Evolutionary conservation across 2,888 invertebrate genomes (phyloP).

Genomic region (Periphyllus acericola): DNA sequence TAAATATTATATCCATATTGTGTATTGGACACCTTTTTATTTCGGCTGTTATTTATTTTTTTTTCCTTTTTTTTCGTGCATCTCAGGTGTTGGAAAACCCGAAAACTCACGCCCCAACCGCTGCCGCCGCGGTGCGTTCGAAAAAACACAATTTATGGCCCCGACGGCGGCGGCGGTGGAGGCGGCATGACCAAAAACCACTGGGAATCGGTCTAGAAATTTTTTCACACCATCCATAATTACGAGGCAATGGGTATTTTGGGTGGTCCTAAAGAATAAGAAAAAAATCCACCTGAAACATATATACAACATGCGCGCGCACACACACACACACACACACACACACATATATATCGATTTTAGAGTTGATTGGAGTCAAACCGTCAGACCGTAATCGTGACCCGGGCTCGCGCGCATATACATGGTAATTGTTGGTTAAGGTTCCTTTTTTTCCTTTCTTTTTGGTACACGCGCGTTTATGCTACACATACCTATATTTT

Average conservation of each 20-base stretch:
- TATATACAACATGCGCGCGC: too few species aligned
- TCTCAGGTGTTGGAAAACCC: constrained; percentile 38
- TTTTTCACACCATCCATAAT: constrained; percentile 60
- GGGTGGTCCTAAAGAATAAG: constrained; percentile 48
- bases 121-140: constrained; percentile 12
- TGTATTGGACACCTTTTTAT: constrained; percentile 29
- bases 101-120: constrained; percentile 53
- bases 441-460: constrained; percentile 40
- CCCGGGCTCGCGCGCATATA: constrained; percentile 18
- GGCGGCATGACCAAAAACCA: constrained; percentile 44
- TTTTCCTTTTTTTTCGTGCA: neutral
- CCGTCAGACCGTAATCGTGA: constrained; percentile 61
- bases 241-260: constrained; percentile 53
- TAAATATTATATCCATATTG: neutral
- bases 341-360: constrained; percentile 55
- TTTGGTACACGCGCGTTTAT: neutral
- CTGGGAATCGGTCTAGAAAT: constrained; percentile 59
- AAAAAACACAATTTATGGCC: constrained; percentile 55
- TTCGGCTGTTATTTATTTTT: constrained; percentile 33
- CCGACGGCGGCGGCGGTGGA: constrained; percentile 10
- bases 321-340: constrained; percentile 22
- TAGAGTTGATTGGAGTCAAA: constrained; percentile 61
- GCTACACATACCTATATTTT: constrained; percentile 5
- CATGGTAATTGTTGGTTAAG: constrained; percentile 56
- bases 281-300: constrained; percentile 40